Evolutionary conservation across 2,113 vertebrate genomes (phyloP).

Genomic region (Silurus asotus): DNA sequence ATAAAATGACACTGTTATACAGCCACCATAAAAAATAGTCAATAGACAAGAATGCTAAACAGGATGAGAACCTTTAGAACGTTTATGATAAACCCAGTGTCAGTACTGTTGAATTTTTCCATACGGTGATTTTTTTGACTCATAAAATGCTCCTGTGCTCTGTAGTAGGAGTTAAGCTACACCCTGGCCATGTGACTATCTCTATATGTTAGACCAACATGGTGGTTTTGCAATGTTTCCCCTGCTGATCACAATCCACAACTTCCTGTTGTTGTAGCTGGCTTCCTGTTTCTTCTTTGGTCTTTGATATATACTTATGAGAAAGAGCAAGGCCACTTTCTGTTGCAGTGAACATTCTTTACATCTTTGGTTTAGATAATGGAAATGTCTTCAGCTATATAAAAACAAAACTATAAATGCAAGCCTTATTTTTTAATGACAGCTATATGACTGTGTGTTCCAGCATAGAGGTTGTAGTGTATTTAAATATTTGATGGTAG

Average conservation of each 20-base stretch:
- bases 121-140: neutral
- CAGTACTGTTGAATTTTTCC: neutral
- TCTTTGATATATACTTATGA: conserved; percentile 3
- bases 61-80: neutral
- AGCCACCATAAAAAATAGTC: neutral
- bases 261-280: conserved; percentile 52
- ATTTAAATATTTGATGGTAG: neutral
- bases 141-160: neutral
- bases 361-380: neutral
- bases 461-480: neutral
- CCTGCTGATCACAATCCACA: conserved; percentile 49
- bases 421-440: neutral
- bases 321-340: neutral
- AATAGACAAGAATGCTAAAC: neutral
- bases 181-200: neutral
- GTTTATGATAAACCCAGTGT: too few species aligned
- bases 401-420: neutral
- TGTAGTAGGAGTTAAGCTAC: neutral
- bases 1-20: neutral
- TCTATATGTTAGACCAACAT: conserved; percentile 25
- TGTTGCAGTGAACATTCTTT: neutral
- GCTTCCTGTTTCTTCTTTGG: conserved; percentile 50
- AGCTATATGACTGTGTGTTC: neutral
- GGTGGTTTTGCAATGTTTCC: conserved; percentile 21
- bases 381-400: neutral